These are phyloP conservation scores for Tolypeutes matacus DNA, from an alignment of 2,797 vertebrate genomes.

Conservation along the genomic window DNA sequence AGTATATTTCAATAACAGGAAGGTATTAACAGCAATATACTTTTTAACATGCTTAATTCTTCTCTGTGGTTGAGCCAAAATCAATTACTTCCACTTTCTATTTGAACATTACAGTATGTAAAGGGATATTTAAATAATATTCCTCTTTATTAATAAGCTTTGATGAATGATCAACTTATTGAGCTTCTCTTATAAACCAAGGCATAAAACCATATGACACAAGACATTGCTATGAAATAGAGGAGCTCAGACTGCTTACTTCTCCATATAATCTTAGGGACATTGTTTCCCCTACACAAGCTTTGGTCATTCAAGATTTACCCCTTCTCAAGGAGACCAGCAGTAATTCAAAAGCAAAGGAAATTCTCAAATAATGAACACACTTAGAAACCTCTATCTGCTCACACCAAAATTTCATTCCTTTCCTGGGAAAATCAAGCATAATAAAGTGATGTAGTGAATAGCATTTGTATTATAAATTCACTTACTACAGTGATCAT, in stretches of 20 bases:
- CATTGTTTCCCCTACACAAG: neutral
- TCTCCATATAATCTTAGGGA: neutral
- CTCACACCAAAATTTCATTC: neutral
- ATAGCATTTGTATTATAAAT: neutral
- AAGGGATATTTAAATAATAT: neutral
- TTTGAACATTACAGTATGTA: neutral
- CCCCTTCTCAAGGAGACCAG: neutral
- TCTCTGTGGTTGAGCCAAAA: neutral
- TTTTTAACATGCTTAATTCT: neutral
- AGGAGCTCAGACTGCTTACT: neutral
- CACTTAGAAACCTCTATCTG: neutral
- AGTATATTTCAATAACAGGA: neutral
- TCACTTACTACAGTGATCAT: neutral
- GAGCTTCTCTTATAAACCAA: conserved; percentile 13
- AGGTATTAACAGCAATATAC: neutral
- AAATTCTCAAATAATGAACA: neutral
- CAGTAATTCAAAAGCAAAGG: conserved; percentile 26
- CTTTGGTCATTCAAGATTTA: neutral
- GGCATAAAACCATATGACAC: neutral
- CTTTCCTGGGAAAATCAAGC: neutral
- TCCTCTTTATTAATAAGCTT: neutral
- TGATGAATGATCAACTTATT: conserved; percentile 16
- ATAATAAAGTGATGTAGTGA: neutral
- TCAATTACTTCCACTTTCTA: neutral
- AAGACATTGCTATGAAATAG: neutral